Evolutionary conservation across 30 jellyfish, hydroid and myxozoan species (phyloP).

Genomic region (Aurelia coerulea): DNA sequence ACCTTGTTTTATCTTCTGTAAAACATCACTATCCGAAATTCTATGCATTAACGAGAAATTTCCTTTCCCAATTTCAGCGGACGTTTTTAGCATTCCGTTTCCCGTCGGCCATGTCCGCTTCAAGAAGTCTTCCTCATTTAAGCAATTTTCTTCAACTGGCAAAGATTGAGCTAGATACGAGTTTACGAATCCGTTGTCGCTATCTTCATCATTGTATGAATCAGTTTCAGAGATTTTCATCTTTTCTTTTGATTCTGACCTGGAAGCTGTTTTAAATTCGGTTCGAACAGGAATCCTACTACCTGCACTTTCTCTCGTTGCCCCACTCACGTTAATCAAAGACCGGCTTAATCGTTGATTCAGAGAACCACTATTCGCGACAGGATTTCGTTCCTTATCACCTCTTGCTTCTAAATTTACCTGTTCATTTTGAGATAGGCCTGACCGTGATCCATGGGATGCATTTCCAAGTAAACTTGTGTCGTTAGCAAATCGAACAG

Average conservation of each 20-base stretch:
- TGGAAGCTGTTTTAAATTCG: not conserved
- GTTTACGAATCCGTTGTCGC: constrained; percentile 16
- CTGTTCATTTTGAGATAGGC: too few relatives aligned
- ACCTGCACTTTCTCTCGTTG: not conserved
- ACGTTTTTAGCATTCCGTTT: not conserved
- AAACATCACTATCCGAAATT: constrained; percentile 52
- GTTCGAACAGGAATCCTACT: not conserved
- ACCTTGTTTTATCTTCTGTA: constrained; percentile 62
- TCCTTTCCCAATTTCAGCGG: not conserved
- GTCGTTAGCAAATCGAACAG: not conserved
- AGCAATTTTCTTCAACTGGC: constrained; percentile 2
- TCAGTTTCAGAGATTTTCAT: not conserved
- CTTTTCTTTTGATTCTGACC: not conserved
- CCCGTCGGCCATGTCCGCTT: constrained; percentile 67
- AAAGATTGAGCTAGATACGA: constrained; percentile 26
- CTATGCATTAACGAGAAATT: constrained; percentile 42
- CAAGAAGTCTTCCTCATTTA: constrained; percentile 24
- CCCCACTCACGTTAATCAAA: not conserved
- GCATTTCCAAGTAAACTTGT: not conserved
- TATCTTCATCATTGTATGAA: not conserved
- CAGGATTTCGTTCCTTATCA: too few relatives aligned
- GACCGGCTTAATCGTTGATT: constrained; percentile 9
- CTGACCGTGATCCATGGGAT: too few relatives aligned
- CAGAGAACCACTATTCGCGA: not conserved
- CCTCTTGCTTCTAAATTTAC: too few relatives aligned